Evolutionary conservation across 2,888 invertebrate species (phyloP), one percentile per base, ranked within the genome.

Genomic region (Elmis aenea): DNA sequence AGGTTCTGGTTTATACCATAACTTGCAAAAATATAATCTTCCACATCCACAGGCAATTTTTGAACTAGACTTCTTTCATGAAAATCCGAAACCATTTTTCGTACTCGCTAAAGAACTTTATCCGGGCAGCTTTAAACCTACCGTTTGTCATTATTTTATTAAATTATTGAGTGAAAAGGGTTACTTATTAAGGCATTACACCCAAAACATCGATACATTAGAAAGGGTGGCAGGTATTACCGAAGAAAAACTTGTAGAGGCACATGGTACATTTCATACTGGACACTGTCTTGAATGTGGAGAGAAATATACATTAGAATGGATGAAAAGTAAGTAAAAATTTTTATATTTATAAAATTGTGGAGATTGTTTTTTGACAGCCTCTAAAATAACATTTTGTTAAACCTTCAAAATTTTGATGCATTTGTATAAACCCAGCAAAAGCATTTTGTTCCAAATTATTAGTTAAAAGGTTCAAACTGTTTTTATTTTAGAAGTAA

Each of bases 21-120:
- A 95, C 64, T 71, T 97, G 26, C 78, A 85, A 52, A 89, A 94
- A 62, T 96, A 93, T 65, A 81, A 94, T 49, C 71, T 97, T 24
- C 91, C 93, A 0, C 79, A 89, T 68, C 94, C 95, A 0, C 85
- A 89, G 61, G 88, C 91, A 1, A 88, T 97, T 53, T 97, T 97
- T 64, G 89, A 92, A 60, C 75, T 95, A 32, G 80, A 81, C 38
- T 95, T 85, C 67, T 97, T 97, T 61, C 68, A 77, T 58, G 73
- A 79, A 51, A 89, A 94, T 66, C 95, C 96, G 0, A 80, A 87
- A 57, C 96, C 96, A 1, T 96, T 97, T 69, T 97, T 89, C 59
- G 79, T 80, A 25, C 68, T 97, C 45, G 91, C 94, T 6, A 92
- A 88, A 66, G 88, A 93, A 66, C 68, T 96, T 23, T 86, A 88